Conservation (phyloP, 2,888 invertebrate genomes). For the Eueremaeus valkanovi region DNA sequence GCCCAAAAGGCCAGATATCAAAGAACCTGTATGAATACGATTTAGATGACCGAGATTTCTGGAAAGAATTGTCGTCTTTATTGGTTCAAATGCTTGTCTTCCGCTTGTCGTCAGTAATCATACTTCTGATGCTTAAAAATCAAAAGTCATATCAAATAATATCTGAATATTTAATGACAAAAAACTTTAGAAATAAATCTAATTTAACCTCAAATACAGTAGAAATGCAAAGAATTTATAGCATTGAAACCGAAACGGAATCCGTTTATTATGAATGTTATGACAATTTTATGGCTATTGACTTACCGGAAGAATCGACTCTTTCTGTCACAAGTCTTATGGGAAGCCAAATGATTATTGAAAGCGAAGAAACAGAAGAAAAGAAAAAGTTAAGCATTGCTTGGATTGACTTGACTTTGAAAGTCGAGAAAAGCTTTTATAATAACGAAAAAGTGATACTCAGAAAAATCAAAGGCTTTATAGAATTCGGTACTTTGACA, state of each 20-base stretch:
- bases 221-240: neutral
- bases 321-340: neutral
- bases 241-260: neutral
- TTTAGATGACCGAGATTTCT: neutral
- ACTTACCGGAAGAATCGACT: neutral
- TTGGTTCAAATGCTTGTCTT: neutral
- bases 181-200: neutral
- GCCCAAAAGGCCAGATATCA: neutral
- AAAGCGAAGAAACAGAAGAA: neutral
- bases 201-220: neutral
- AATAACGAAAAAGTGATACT: neutral
- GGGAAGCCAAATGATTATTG: neutral
- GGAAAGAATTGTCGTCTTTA: neutral
- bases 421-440: neutral
- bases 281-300: neutral
- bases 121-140: neutral
- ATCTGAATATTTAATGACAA: too few relatives aligned
- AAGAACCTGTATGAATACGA: neutral
- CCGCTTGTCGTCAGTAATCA: neutral
- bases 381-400: neutral
- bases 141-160: neutral
- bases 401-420: neutral
- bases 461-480: neutral
- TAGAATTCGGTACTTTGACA: conserved; percentile 6
- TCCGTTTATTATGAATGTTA: too few relatives aligned